These are phyloP conservation scores for Camarhynchus parvulus DNA, from an alignment of 2,113 vertebrate species.

Conservation along the genomic window DNA sequence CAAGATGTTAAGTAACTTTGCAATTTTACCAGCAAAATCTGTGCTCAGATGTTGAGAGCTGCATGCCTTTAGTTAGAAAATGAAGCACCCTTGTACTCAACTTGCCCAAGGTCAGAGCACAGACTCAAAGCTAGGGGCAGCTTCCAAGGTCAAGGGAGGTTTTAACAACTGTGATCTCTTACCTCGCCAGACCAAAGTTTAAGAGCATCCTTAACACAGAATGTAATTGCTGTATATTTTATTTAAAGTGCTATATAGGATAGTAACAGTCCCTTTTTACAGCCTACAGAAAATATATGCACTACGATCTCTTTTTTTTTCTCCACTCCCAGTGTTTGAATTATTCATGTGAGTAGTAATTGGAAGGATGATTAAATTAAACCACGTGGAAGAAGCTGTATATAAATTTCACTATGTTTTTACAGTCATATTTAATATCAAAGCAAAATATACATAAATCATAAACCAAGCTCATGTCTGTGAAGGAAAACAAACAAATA, in stretches of 20 bases:
- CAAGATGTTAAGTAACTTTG: neutral
- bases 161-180: neutral
- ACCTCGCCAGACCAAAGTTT: neutral
- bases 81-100: neutral
- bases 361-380: conserved; percentile 34
- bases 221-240: neutral
- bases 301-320: neutral
- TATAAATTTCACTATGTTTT: neutral
- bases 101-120: neutral
- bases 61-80: neutral
- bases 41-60: neutral
- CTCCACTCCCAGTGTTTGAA: neutral
- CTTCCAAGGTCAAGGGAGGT: neutral
- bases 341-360: conserved; percentile 34
- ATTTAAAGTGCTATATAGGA: neutral
- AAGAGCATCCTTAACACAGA: neutral
- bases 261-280: neutral
- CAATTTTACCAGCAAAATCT: neutral
- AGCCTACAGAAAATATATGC: neutral
- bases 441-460: neutral
- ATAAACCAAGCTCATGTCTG: neutral
- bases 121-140: neutral
- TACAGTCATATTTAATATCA: neutral
- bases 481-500: neutral
- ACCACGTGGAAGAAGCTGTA: neutral